Base-by-base conservation (phyloP, 1,140 invertebrate genomes). In the Tetramorium alpestre region DNA sequence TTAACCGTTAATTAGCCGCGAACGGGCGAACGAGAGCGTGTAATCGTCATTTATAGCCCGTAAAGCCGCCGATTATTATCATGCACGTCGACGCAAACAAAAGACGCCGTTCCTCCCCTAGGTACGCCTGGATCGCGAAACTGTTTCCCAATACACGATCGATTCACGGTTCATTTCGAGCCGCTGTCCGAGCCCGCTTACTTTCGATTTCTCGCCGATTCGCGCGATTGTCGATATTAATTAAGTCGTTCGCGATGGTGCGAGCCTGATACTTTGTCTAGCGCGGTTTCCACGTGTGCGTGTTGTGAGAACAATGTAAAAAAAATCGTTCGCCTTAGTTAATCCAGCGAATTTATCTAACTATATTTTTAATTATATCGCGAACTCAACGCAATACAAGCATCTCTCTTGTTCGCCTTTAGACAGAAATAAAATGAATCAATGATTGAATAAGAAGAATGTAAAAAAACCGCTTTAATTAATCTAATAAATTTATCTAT, bases 1-100 rank as follows among this genome's bases (percentile, higher is more conserved):
- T 82, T 82, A 82, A 47, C 80, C 38, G 67, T 82, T 82, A 82
- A 82, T 72, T 82, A 82, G 25, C 25, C 51, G 54, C 38, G 38
- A 16, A 22, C 13, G 25, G n/a, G 25, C 60, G 25, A 58, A 41
- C 38, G 51, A 44, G 38, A 73, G 80, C 44, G 18, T 38, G 5
- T 65, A 41, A 65, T 80, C 62, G 76, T 13, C 18, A 41, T 38
- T 67, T 67, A 51, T 67, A 8, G 76, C 28, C 41, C 76, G 60
- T 6, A 18, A 18, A 67, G 22, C n/a, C 65, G 64, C n/a, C 28
- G 33, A 70, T 81, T 70, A 56, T 81, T 58, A 58, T 72, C 49
- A 44, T 5, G 11, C 38, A n/a, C 47, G 38, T 5, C 58, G 44
- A 38, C 44, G 65, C 67, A n/a, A 54, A 82, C 67, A 82, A 82